Conservation (phyloP, 2,113 vertebrate genomes). For the Entelurus aequoreus region DNA sequence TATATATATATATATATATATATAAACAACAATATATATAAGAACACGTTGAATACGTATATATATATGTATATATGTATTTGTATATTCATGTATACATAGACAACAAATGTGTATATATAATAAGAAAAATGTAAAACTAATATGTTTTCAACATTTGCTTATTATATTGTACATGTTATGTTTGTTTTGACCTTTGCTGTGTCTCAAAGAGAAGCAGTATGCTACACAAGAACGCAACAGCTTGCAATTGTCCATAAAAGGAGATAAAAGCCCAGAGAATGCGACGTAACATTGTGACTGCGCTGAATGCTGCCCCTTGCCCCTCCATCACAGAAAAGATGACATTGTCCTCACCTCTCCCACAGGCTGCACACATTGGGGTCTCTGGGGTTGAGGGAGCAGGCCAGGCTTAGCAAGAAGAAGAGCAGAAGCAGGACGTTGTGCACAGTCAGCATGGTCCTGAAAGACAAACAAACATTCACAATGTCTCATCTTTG, state of each 20-base stretch:
- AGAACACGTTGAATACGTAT: too few species aligned
- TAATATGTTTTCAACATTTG: too few species aligned
- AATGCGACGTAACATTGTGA: not conserved
- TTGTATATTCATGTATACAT: too few species aligned
- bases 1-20: too few species aligned
- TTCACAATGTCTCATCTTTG: not conserved
- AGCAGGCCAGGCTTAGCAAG: constrained; percentile 49
- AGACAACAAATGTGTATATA: too few species aligned
- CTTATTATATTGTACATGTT: too few species aligned
- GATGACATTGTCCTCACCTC: constrained; percentile 73
- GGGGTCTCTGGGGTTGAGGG: constrained; percentile 77
- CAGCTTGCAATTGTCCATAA: not conserved
- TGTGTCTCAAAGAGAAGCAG: too few species aligned
- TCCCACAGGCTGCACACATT: constrained; percentile 94
- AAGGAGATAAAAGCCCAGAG: not conserved
- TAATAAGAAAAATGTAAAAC: too few species aligned
- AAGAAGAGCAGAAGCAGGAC: constrained; percentile 52
- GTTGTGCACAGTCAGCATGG: constrained; percentile 51
- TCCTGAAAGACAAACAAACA: constrained; percentile 38
- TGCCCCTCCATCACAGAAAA: constrained; percentile 1
- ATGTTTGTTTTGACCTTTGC: too few species aligned
- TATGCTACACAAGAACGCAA: too few species aligned
- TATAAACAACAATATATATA: too few species aligned
- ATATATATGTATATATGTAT: too few species aligned
- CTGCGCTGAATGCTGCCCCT: not conserved